Evolutionary conservation across 1,140 invertebrate genomes (phyloP), one percentile per base, ranked within the genome.

Genomic region (Prorops nasuta): DNA sequence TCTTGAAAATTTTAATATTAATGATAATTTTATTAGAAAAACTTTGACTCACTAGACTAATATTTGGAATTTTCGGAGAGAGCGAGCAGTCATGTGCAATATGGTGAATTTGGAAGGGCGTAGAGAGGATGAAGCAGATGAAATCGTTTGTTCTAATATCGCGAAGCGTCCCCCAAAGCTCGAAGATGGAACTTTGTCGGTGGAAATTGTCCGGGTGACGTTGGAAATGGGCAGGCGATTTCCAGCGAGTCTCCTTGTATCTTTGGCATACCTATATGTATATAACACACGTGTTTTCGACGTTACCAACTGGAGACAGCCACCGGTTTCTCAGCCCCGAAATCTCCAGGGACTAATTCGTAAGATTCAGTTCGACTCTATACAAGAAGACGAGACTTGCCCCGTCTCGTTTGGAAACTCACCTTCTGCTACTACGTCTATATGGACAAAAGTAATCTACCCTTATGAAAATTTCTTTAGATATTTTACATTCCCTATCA

Each of bases 111-210:
- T 16, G 42, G 15, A 18, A 2, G 34, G 39, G 15, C 28, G 20
- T 10, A 42, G 34, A 31, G 21, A 20, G 7, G 19, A 3, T 35
- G 16, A 28, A 34, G 42, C 37, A 50, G 41, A 56, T 56, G 54
- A 56, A 56, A 56, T 52, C 54, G 49, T 56, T 56, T 52, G 54
- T 56, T 56, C 54, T 56, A 56, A 56, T 56, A 56, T 47, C 39
- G 32, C 21, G 17, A 15, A 24, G 42, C 39, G 24, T 47, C 37
- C 42, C 43, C 28, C 31, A 31, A 35, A 44, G 41, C 41, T 14
- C 18, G 53, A 51, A 51, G 49, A 56, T 51, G 49, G 40, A 52
- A 56, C 43, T 47, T 47, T 36, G 49, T 41, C 20, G 48, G 52
- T 43, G 43, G 44, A 56, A 56, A 52, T 56, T 56, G 44, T 52